Evolutionary conservation across 2,888 invertebrate species (phyloP), one percentile per base, ranked within the genome.

Genomic region (Caenorhabditis macrosperma): DNA sequence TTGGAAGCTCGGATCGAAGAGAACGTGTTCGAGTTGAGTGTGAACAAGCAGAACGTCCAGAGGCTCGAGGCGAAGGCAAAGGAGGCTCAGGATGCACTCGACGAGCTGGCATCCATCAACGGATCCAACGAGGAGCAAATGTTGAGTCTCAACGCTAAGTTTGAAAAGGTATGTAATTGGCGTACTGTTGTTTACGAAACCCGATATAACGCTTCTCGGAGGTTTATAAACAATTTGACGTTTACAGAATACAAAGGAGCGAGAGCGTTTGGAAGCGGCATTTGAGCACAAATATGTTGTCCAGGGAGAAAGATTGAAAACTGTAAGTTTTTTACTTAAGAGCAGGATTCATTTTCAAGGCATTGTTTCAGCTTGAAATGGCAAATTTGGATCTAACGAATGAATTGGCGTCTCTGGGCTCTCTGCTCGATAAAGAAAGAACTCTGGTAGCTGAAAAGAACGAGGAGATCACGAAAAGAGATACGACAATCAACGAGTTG

Each of bases 311-410:
- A 74, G 60, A 41, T 64, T 82, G 10, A 78, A 75, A 75, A 72
- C 68, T 22, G 85, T 85, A 38, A 63, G 50, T 59, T 15, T 3
- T 15, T 54, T 9, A 6, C 24, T 54, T 4, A 41, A 48, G 35
- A 33, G 9, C 24, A 17, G 12, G 12, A 38, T 38, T n/a, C 12
- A 9, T 28, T 63, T 57, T 24, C 1, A 15, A n/a, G 26, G 12
- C 9, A 35, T 48, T 54, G 41, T 66, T 74, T 66, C 41, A 83
- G 82, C 41, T 84, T 35, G 84, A 83, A 67, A 60, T 67, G 60
- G 64, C 82, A 3, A 84, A 84, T 66, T 48, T 72, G 26, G 84
- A 86, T 41, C 46, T 86, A 52, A 86, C 83, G 9, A 86, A 83
- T 44, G 84, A 84, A 55, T 15, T 84, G 1, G 61, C 84, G 15